Evolutionary conservation across 2,113 vertebrate genomes (phyloP).

Genomic region (Podiceps cristatus): DNA sequence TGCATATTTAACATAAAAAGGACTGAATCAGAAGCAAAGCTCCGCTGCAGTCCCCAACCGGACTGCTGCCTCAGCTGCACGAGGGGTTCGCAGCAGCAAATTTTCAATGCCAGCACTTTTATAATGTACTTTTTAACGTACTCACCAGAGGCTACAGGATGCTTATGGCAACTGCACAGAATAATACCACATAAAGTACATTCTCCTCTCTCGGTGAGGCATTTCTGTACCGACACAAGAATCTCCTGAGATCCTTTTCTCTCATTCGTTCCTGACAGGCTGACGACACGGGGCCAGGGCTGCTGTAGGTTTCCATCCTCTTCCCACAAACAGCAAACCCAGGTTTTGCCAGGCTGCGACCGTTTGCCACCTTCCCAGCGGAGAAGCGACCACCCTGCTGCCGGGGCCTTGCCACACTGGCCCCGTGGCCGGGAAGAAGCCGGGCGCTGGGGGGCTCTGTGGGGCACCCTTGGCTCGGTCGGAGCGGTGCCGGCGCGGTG

Average conservation of each 20-base stretch:
- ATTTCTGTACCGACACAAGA: not conserved
- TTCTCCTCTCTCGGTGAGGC: not conserved
- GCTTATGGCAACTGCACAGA: not conserved
- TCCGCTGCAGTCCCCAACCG: not conserved
- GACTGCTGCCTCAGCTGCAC: not conserved
- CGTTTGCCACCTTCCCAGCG: not conserved
- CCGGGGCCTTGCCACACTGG: rapidly evolving
- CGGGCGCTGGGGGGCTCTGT: rapidly evolving
- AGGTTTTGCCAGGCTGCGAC: not conserved
- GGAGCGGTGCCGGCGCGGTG: not conserved
- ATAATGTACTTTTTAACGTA: not conserved
- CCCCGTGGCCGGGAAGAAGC: not conserved
- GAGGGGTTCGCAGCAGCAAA: not conserved
- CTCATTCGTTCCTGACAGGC: not conserved
- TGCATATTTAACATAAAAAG: not conserved
- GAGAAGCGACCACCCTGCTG: not conserved
- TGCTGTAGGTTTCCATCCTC: not conserved
- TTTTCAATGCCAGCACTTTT: not conserved
- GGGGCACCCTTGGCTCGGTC: not conserved
- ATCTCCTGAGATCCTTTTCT: not conserved
- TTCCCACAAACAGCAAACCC: not conserved
- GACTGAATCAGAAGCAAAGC: not conserved
- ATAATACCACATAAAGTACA: not conserved
- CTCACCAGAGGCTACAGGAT: not conserved
- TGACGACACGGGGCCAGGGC: not conserved